These are phyloP conservation scores for Anguilla marmorata DNA, from an alignment of 2,797 vertebrate genomes.

Conservation along the genomic window DNA sequence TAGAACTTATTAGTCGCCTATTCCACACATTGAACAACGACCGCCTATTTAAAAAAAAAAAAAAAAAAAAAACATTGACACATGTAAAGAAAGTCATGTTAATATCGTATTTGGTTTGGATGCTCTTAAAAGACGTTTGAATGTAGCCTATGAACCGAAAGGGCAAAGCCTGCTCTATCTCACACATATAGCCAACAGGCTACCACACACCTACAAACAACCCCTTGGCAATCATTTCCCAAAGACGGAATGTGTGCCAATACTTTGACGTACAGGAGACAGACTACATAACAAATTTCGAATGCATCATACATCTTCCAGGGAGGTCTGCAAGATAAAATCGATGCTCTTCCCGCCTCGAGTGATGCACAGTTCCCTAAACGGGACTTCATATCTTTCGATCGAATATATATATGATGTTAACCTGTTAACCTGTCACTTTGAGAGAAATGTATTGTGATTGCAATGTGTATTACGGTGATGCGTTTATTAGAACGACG, in stretches of 20 bases:
- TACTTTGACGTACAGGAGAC: conserved; percentile 13
- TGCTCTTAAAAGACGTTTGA: background rate
- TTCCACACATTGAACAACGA: background rate
- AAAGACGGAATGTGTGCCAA: background rate
- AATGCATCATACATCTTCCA: conserved; percentile 18
- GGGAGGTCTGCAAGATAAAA: conserved; percentile 31
- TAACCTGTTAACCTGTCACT: background rate
- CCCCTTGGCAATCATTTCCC: background rate
- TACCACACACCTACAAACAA: background rate
- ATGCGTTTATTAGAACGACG: background rate
- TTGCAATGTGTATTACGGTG: background rate
- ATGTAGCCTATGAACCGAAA: background rate
- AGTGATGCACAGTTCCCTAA: conserved; percentile 13
- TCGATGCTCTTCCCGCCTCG: conserved; percentile 32
- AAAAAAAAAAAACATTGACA: background rate
- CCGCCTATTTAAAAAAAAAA: background rate
- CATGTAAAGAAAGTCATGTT: background rate
- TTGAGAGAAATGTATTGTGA: background rate
- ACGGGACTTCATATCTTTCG: conserved; percentile 5
- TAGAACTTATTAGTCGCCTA: too few relatives aligned
- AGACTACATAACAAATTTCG: conserved; percentile 29
- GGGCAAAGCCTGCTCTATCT: background rate
- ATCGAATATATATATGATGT: conserved; percentile 18
- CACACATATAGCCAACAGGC: background rate
- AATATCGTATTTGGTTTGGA: background rate